Conservation (phyloP, 2,888 invertebrate genomes). For the Phortica magna region DNA sequence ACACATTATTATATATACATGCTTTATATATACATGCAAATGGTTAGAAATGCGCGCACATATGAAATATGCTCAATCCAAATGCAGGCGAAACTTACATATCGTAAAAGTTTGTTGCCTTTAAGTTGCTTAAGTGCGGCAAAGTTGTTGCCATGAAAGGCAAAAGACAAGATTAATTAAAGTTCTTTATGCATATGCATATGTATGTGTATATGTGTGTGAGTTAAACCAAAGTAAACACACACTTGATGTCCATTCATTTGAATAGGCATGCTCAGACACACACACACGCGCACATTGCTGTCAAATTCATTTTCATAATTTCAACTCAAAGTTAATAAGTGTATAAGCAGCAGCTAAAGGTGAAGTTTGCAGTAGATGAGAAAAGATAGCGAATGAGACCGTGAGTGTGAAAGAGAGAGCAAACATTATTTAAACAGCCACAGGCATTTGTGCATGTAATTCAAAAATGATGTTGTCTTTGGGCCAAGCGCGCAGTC, state of each 20-base stretch:
- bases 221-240: slow-evolving; percentile 19
- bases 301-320: not conserved
- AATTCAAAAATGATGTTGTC: slow-evolving; percentile 16
- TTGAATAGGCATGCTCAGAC: not conserved
- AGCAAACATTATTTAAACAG: not conserved
- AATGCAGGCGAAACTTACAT: not conserved
- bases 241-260: slow-evolving; percentile 3
- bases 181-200: not conserved
- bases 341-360: no score
- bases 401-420: not conserved
- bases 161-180: slow-evolving; percentile 13
- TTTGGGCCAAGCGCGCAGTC: not conserved
- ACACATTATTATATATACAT: no score
- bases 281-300: not conserved
- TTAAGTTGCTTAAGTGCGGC: not conserved
- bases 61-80: not conserved
- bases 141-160: not conserved
- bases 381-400: not conserved
- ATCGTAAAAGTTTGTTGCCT: not conserved
- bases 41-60: not conserved
- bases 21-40: no score
- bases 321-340: not conserved
- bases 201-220: no score
- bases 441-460: slow-evolving; percentile 18
- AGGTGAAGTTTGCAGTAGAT: not conserved